Evolutionary conservation across 2,797 vertebrate species (phyloP), one percentile per base, ranked within the genome.

Genomic region (Acanthurus leucopareius): DNA sequence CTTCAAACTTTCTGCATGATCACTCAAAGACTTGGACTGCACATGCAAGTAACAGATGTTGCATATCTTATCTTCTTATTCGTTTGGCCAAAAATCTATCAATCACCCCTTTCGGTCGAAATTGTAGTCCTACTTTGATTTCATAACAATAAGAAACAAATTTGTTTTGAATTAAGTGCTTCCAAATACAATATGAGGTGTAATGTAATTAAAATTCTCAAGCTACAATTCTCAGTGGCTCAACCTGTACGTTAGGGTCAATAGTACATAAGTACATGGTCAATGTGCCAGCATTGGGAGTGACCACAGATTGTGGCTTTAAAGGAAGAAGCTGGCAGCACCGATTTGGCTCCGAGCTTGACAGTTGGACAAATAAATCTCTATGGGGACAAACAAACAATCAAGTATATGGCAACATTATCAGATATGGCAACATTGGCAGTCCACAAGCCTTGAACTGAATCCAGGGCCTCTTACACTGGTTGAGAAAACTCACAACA

Each of bases 401-500:
- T 87, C 75, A 84, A 80, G 88, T 89, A 89, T 80, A 79, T 86
- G 79, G 86, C 84, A 91, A 91, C 82, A 86, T 84, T 82, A 78
- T 85, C 75, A 62, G 82, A 89, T 80, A 77, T 82, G 85, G 88
- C 73, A 85, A 77, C 80, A 75, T 20, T 86, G 86, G 74, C 88
- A 77, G 73, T 56, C 57, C 58, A 22, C 25, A 4, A 11, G 81
- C 82, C 61, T 88, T 90, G 78, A 88, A 85, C 74, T 32, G 48
- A 73, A 79, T 87, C 89, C 86, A 85, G 70, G 75, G 83, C 78
- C 80, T 87, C 84, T 85, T 75, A 61, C 51, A 9, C 76, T 77
- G 85, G 75, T 81, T 74, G 83, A 75, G 82, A 76, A 65, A 80
- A 72, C 63, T 83, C 73, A 44, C 75, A 58, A 69, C 47, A 53